phyloP scores from a whole-genome alignment of 2,888 invertebrate species.

The Dysmachus trigonus region DNA sequence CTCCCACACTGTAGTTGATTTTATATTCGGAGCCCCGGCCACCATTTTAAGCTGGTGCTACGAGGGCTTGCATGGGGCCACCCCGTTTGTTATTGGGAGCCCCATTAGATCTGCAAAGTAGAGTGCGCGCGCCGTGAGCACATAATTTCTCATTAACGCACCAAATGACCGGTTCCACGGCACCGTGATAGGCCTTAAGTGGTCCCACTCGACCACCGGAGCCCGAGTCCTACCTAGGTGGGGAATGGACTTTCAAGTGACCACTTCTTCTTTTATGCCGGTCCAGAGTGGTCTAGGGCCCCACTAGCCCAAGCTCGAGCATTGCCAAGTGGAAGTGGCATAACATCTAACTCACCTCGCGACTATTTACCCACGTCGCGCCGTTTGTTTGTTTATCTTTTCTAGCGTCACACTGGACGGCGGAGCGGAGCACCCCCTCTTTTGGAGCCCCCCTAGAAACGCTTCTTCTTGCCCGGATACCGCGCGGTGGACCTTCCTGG shows the following conservation, averaged over 20 bases:
- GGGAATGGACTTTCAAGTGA: constrained; percentile 21
- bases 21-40: not conserved
- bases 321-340: constrained; percentile 16
- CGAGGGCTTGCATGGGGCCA: not conserved
- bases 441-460: not conserved
- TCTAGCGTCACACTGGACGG: not conserved
- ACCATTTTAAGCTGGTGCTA: constrained; percentile 26
- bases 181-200: constrained; percentile 9
- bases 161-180: constrained; percentile 14
- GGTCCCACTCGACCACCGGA: constrained; percentile 17
- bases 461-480: not conserved
- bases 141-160: constrained; percentile 35
- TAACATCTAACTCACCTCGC: not conserved
- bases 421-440: constrained; percentile 4
- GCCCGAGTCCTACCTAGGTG: not conserved
- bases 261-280: not conserved
- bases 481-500: constrained; percentile 1
- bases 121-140: not conserved
- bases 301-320: not conserved
- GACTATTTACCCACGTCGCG: not conserved
- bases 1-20: not conserved
- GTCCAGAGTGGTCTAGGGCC: not conserved
- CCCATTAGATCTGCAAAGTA: constrained; percentile 13
- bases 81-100: not conserved
- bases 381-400: not conserved